A percentile compares a stretch with the other conserved stretches of the same genome.
These are phyloP conservation scores for Drosophila tsacasi DNA, from an alignment of 1,140 invertebrate genomes.

Conservation along the genomic window DNA sequence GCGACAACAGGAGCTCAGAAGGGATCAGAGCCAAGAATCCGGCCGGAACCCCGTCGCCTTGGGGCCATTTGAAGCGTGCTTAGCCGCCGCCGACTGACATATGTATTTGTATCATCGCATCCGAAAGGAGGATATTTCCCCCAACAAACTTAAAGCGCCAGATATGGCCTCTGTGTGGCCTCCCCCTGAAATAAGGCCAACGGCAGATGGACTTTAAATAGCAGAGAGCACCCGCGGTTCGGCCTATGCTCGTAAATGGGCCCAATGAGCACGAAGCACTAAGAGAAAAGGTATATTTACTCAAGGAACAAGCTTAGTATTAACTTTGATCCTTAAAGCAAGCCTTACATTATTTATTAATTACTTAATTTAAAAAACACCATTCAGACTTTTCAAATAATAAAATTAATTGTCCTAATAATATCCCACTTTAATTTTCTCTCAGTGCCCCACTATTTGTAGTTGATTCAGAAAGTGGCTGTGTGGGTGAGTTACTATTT, in stretches of 20 bases:
- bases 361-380: no score
- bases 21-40: conserved; percentile 4
- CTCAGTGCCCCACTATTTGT: not conserved
- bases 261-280: conserved; percentile 19
- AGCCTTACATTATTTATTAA: no score
- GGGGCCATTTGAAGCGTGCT: conserved; percentile 53
- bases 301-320: no score
- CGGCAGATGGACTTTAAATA: conserved; percentile 71
- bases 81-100: conserved; percentile 40
- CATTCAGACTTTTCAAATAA: no score
- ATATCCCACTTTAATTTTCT: not conserved
- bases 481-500: conserved; percentile 39
- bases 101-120: conserved; percentile 38
- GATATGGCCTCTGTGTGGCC: conserved; percentile 2
- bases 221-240: conserved; percentile 62
- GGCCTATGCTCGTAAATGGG: conserved; percentile 25
- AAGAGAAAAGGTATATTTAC: not conserved
- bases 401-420: not conserved
- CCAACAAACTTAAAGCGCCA: conserved; percentile 29
- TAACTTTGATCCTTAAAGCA: no score
- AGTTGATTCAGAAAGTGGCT: conserved; percentile 1
- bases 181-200: conserved; percentile 52
- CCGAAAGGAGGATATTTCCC: conserved; percentile 22
- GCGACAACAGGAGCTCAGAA: conserved; percentile 18
- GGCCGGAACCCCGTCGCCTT: conserved; percentile 7